Evolutionary conservation across 2,113 vertebrate genomes (phyloP).

Genomic region (Gymnorhina tibicen): DNA sequence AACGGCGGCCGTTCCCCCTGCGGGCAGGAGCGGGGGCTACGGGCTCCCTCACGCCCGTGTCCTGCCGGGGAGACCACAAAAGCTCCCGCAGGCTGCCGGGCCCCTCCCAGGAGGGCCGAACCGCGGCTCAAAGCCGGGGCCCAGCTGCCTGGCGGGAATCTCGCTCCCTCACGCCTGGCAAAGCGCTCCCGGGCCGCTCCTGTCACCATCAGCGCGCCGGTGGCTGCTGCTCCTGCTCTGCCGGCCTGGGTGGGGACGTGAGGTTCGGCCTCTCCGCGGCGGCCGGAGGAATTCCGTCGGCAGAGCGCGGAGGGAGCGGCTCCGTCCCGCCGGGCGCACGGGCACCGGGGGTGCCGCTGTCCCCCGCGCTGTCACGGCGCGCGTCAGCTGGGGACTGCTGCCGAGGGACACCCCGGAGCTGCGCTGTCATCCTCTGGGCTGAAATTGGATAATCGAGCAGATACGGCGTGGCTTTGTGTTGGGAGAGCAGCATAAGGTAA

Average conservation of each 20-base stretch:
- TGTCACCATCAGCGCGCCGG: not conserved
- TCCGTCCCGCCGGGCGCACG: rapidly evolving
- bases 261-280: not conserved
- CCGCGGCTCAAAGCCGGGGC: rapidly evolving
- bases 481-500: slow-evolving; percentile 68
- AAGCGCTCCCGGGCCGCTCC: rapidly evolving
- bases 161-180: not conserved
- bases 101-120: not conserved
- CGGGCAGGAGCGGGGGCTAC: not conserved
- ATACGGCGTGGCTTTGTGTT: slow-evolving; percentile 68
- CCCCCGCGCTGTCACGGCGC: rapidly evolving
- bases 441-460: slow-evolving; percentile 74
- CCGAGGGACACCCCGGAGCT: not conserved
- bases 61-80: not conserved
- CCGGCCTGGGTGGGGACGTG: not conserved
- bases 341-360: not conserved
- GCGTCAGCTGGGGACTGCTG: not conserved
- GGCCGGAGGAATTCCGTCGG: not conserved
- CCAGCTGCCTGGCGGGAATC: not conserved
- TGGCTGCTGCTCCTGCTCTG: not conserved
- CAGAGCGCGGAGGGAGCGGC: not conserved
- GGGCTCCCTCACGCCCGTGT: rapidly evolving
- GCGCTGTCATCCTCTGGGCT: slow-evolving; percentile 32
- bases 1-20: not conserved
- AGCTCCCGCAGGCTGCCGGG: not conserved